Percentiles rank a stretch among this genome's conserved stretches.
These are phyloP conservation scores for Epizoanthus rinbou DNA, from an alignment of 92 coral and sea anemone genomes.

Conservation along the genomic window DNA sequence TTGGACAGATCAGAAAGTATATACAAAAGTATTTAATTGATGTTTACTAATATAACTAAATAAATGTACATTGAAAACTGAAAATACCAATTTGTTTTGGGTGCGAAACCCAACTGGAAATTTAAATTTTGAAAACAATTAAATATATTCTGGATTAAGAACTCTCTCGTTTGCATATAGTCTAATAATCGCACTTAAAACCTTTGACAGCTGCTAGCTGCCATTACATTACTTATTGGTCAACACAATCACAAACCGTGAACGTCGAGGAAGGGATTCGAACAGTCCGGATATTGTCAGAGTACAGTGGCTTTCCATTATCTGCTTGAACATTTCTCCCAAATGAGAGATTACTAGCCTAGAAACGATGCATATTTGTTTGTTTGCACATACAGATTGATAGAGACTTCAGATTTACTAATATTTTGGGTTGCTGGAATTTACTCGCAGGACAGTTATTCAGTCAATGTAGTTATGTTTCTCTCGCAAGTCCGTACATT, in stretches of 20 bases:
- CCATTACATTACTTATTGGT: not conserved
- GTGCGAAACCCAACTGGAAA: not conserved
- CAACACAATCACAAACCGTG: not conserved
- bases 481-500: not conserved
- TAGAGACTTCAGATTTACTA: not conserved
- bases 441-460: not conserved
- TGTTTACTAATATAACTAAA: not conserved
- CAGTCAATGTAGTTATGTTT: not conserved
- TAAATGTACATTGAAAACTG: not conserved
- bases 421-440: not conserved
- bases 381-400: not conserved
- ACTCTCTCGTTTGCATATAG: not conserved
- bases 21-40: not conserved
- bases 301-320: not conserved
- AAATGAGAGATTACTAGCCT: not conserved
- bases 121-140: not conserved
- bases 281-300: conserved; percentile 11
- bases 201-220: not conserved
- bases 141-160: not conserved
- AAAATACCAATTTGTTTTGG: not conserved
- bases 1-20: not conserved
- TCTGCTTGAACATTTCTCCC: not conserved
- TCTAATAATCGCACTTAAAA: not conserved
- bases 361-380: not conserved
- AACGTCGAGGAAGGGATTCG: not conserved